Conservation (phyloP, 64 coral and sea anemone species). For the Stylophora pistillata region DNA sequence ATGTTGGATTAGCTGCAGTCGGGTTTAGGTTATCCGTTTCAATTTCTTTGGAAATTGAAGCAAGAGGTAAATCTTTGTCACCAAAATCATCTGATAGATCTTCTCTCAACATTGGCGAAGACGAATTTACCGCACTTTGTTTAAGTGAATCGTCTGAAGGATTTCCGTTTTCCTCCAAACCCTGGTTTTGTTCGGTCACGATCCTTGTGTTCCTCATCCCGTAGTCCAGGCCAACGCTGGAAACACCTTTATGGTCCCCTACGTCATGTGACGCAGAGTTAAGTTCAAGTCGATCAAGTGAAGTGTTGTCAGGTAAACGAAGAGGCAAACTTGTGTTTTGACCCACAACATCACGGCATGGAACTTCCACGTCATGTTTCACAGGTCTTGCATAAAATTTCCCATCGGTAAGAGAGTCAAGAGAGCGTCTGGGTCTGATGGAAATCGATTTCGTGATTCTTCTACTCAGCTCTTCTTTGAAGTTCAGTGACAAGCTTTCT, state of each 20-base stretch:
- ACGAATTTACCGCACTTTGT: background rate
- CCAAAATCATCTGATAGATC: background rate
- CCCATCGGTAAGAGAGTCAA: background rate
- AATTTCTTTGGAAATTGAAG: background rate
- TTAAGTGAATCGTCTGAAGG: background rate
- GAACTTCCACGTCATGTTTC: slow-evolving; percentile 13
- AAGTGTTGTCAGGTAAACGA: background rate
- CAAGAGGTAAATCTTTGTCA: background rate
- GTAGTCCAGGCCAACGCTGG: background rate
- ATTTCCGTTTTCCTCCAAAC: background rate
- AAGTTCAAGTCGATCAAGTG: background rate
- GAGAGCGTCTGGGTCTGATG: background rate
- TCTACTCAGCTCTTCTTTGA: background rate
- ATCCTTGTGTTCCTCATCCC: background rate
- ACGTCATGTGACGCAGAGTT: background rate
- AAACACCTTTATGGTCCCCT: background rate
- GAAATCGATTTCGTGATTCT: background rate
- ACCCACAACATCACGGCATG: slow-evolving; percentile 2
- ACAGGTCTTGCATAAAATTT: background rate
- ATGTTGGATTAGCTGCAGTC: background rate
- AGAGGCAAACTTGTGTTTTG: slow-evolving; percentile 17
- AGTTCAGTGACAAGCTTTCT: background rate
- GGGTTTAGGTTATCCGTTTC: background rate
- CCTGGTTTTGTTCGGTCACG: background rate
- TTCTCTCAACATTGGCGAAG: slow-evolving; percentile 2